Evolutionary conservation across 2,888 invertebrate genomes (phyloP), one percentile per base, ranked within the genome.

Genomic region (Pristionchus exspectatus): DNA sequence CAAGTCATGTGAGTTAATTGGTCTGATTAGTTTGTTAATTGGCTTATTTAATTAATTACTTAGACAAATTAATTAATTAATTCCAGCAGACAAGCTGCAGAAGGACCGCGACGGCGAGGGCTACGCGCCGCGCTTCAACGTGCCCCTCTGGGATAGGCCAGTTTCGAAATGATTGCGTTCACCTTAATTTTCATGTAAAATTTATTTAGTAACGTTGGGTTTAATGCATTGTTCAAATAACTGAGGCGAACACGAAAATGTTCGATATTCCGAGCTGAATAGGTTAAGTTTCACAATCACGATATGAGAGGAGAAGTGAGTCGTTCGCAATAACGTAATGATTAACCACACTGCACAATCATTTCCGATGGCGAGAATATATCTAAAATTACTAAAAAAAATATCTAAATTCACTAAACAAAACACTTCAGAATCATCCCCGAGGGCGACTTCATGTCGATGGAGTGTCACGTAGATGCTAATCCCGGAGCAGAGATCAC

Each of bases 71-170:
- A 90, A 88, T 27, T 44, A 63, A 50, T 86, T 90, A 72, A 89
- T 92, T 56, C 50, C 83, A 38, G 88, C 87, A 21, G 91, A 89
- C n/a, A 81, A 83, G 66, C 81, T 83, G 50, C 63, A 83, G 89
- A 83, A 93, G 81, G 90, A 91, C 27, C 90, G 91, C 81, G 94
- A 92, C 44, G 93, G 93, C 81, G 94, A 94, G 33, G 91, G 93
- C 18, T 95, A 94, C 90, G 92, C 98, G 33, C 98, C 98, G 0
- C 97, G 97, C 95, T 97, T 98, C 93, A 97, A 96, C 94, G 97
- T 96, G 94, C 97, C 97, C 95, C 96, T 98, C 88, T 95, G 96
- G 90, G 97, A 98, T 95, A 96, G 95, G 63, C 90, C 91, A 24
- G 90, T 94, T 24, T 44, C 44, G 44, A 44, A 5, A 50, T 50